phyloP scores from a whole-genome alignment of 1,140 invertebrate species.

The Idris sp. region DNA sequence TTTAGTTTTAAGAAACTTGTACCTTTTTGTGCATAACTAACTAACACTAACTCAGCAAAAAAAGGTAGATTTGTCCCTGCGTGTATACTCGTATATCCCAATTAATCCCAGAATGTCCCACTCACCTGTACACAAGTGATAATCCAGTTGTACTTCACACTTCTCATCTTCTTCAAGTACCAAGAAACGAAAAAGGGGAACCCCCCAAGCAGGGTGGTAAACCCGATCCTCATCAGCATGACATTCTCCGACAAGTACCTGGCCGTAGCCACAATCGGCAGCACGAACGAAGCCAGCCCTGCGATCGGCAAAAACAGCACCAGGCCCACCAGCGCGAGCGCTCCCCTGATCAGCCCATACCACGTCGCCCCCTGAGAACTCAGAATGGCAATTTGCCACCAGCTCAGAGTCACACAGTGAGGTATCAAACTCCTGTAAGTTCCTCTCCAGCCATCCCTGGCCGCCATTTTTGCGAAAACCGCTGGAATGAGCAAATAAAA shows the following conservation, averaged over 20 bases:
- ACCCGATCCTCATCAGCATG: slow-evolving; percentile 80
- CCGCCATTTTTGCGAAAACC: slow-evolving; percentile 85
- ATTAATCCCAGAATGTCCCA: not conserved
- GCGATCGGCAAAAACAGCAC: slow-evolving; percentile 87
- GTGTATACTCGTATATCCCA: too few species aligned
- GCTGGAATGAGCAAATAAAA: slow-evolving; percentile 87
- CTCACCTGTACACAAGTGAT: slow-evolving; percentile 81
- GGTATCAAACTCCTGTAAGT: slow-evolving; percentile 87
- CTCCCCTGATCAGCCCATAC: slow-evolving; percentile 87
- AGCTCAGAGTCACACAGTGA: slow-evolving; percentile 90
- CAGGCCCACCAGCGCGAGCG: slow-evolving; percentile 86
- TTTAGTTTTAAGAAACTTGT: too few species aligned
- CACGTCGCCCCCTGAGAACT: slow-evolving; percentile 88
- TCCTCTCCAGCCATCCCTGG: slow-evolving; percentile 86
- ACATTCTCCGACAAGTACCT: slow-evolving; percentile 84
- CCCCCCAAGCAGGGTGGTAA: slow-evolving; percentile 79
- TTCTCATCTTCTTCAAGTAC: slow-evolving; percentile 80
- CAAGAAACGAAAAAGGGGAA: slow-evolving; percentile 82
- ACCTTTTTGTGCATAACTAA: too few species aligned
- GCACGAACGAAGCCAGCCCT: slow-evolving; percentile 84
- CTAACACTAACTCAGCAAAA: too few species aligned
- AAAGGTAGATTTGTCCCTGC: too few species aligned
- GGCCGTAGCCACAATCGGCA: slow-evolving; percentile 85
- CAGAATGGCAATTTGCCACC: slow-evolving; percentile 90
- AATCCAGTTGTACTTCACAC: slow-evolving; percentile 80